Evolutionary conservation across 1,140 invertebrate genomes (phyloP).

Genomic region (Neodiprion lecontei): DNA sequence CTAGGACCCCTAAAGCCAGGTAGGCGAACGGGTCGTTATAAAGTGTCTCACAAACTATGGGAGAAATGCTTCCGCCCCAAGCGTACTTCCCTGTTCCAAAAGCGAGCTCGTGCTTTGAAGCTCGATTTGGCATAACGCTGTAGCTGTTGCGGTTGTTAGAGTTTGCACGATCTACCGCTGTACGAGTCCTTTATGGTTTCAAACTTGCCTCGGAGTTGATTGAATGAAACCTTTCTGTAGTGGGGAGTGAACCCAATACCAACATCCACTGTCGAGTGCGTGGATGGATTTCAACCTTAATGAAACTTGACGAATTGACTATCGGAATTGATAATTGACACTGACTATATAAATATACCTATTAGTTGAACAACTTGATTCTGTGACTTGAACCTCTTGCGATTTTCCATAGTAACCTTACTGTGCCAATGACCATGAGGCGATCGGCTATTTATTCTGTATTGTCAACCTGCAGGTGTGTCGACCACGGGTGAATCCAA

Average conservation of each 20-base stretch:
- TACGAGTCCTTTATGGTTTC: background rate
- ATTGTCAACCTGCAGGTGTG: no score
- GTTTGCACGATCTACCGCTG: background rate
- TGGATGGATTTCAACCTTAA: background rate
- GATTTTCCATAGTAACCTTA: no score
- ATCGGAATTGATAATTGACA: no score
- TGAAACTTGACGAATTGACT: no score
- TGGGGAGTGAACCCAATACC: background rate
- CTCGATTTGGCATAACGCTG: constrained; percentile 52
- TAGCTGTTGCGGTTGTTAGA: constrained; percentile 14
- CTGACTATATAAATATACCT: no score
- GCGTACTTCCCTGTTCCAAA: constrained; percentile 47
- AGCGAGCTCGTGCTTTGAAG: constrained; percentile 52
- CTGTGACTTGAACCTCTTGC: no score
- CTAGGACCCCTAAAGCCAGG: background rate
- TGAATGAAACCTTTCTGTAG: background rate
- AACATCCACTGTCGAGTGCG: background rate
- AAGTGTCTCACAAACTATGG: constrained; percentile 26
- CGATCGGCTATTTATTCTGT: no score
- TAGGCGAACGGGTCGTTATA: constrained; percentile 2
- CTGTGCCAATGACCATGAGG: no score
- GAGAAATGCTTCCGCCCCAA: constrained; percentile 20
- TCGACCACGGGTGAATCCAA: no score
- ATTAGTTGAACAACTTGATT: no score
- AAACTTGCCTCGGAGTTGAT: background rate